Conservation (phyloP, 2,888 invertebrate species). For the Andrena marginata region DNA sequence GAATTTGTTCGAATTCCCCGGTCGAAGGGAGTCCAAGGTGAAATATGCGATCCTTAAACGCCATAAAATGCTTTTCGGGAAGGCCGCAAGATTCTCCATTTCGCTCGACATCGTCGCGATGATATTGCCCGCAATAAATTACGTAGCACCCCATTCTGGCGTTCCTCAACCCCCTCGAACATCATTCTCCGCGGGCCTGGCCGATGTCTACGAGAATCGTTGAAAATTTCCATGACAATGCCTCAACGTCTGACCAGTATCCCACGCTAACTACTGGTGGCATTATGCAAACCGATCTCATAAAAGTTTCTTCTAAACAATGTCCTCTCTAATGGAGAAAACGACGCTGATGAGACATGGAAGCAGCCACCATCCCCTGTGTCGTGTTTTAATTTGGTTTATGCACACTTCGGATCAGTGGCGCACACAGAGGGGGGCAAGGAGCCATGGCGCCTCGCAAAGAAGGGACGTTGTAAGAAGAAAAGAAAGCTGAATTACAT, state of each 20-base stretch:
- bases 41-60: constrained; percentile 34
- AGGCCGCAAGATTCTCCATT: constrained; percentile 37
- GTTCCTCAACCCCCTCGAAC: constrained; percentile 13
- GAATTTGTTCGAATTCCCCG: constrained; percentile 24
- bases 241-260: constrained; percentile 17
- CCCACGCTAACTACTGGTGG: constrained; percentile 8
- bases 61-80: constrained; percentile 55
- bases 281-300: constrained; percentile 21
- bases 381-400: not conserved
- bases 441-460: no score
- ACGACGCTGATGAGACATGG: not conserved
- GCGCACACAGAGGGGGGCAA: no score
- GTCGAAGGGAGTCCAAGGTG: not conserved
- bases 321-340: not conserved
- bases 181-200: constrained; percentile 49
- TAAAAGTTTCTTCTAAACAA: constrained; percentile 32
- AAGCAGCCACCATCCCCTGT: not conserved
- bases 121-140: constrained; percentile 71
- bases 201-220: constrained; percentile 33
- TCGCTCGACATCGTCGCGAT: constrained; percentile 44
- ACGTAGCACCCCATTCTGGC: constrained; percentile 31
- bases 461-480: no score
- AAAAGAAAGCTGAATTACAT: no score
- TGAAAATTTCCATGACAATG: constrained; percentile 67
- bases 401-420: no score